Evolutionary conservation across 2,888 invertebrate genomes (phyloP).

Genomic region (Drosophila stalkeri): DNA sequence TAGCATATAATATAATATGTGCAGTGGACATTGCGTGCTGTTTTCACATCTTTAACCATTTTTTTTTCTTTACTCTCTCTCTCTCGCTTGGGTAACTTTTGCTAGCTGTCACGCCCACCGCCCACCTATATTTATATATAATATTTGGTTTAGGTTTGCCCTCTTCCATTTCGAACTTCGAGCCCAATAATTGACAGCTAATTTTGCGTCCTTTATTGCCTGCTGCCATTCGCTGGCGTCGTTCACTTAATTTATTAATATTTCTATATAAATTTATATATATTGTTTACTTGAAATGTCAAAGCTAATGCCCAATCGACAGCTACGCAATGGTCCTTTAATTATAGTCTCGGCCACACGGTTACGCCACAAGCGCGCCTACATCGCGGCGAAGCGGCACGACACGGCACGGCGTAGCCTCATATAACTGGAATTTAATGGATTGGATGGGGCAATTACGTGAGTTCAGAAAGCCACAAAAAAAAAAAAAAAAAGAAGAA

Average conservation of each 20-base stretch:
- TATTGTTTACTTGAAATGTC: slow-evolving; percentile 44
- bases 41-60: slow-evolving; percentile 36
- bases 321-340: slow-evolving; percentile 40
- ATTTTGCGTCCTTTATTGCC: slow-evolving; percentile 69
- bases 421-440: slow-evolving; percentile 5
- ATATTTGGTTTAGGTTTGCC: slow-evolving; percentile 1
- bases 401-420: neutral
- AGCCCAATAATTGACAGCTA: slow-evolving; percentile 78
- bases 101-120: neutral
- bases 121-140: slow-evolving; percentile 1
- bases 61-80: neutral
- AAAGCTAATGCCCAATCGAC: slow-evolving; percentile 52
- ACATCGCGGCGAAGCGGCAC: neutral
- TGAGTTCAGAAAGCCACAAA: neutral
- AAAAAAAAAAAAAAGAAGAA: neutral
- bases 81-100: neutral
- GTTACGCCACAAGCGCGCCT: slow-evolving; percentile 8
- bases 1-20: slow-evolving; percentile 43
- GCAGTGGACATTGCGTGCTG: slow-evolving; percentile 56
- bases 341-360: slow-evolving; percentile 31
- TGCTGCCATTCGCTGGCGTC: slow-evolving; percentile 47
- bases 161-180: slow-evolving; percentile 37
- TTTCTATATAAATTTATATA: slow-evolving; percentile 47
- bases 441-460: slow-evolving; percentile 5
- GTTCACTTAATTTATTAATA: slow-evolving; percentile 71